These are phyloP conservation scores for Listronotus bonariensis DNA, from an alignment of 1,140 invertebrate genomes.

Conservation along the genomic window DNA sequence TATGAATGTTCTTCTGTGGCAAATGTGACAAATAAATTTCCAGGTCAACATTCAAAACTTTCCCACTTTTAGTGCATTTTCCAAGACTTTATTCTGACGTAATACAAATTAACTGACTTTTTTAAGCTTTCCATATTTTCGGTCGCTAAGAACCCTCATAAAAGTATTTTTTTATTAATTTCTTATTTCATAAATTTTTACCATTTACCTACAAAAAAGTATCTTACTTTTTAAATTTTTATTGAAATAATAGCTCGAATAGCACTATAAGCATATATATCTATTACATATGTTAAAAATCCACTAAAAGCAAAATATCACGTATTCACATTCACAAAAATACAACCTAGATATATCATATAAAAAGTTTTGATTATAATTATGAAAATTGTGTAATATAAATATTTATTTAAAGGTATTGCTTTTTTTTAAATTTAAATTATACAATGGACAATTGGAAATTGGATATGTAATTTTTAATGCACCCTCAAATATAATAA, in stretches of 20 bases:
- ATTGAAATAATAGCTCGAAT: conserved; percentile 50
- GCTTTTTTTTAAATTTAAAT: conserved; percentile 36
- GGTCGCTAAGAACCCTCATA: no score
- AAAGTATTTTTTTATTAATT: no score
- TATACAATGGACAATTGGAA: conserved; percentile 30
- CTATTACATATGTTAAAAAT: conserved; percentile 44
- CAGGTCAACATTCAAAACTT: no score
- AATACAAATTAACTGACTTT: no score
- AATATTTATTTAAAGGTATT: conserved; percentile 41
- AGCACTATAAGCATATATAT: conserved; percentile 47
- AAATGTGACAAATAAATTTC: no score
- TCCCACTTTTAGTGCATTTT: no score
- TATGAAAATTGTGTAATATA: conserved; percentile 40
- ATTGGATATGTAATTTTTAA: conserved; percentile 40
- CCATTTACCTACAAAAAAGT: no score
- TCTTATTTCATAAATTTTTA: no score
- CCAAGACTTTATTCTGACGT: no score
- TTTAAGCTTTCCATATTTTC: no score
- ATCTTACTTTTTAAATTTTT: conserved; percentile 20
- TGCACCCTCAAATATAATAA: conserved; percentile 14
- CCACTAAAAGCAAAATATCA: conserved; percentile 52
- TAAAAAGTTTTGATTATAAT: conserved; percentile 42
- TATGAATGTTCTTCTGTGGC: no score
- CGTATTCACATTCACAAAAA: conserved; percentile 52
- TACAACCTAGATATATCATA: conserved; percentile 44